These are phyloP conservation scores for Platycnemis pennipes DNA, from an alignment of 2,888 invertebrate genomes.

Conservation along the genomic window DNA sequence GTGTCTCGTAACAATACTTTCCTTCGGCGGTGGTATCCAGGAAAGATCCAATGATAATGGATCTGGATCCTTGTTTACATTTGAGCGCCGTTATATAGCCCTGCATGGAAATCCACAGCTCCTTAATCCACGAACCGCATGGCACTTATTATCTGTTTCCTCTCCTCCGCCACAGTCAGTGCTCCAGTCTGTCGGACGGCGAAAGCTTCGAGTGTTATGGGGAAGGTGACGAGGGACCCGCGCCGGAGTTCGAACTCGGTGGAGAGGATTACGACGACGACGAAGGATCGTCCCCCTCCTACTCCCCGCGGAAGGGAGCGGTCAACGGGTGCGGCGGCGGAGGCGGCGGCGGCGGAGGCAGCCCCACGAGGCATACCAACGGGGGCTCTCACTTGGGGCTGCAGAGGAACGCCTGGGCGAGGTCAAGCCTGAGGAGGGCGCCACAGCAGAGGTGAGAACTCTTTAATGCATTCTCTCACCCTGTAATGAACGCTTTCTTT, in stretches of 20 bases:
- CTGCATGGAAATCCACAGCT: no score
- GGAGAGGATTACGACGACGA: conserved; percentile 42
- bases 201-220: conserved; percentile 92
- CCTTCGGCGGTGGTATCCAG: no score
- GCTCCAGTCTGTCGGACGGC: conserved; percentile 85
- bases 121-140: no score
- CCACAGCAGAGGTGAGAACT: conserved; percentile 74
- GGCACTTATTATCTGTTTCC: neutral
- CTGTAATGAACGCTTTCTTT: no score
- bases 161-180: conserved; percentile 77
- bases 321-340: neutral
- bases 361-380: neutral
- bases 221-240: conserved; percentile 78
- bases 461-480: no score
- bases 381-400: conserved; percentile 81
- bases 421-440: conserved; percentile 90
- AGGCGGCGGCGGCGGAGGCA: neutral
- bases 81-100: no score
- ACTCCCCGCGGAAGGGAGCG: conserved; percentile 31
- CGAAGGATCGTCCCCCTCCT: conserved; percentile 33
- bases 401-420: conserved; percentile 89
- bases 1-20: no score
- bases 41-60: no score
- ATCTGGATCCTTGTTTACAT: no score
- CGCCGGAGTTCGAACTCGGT: conserved; percentile 66